Conservation (phyloP, 2,797 vertebrate genomes). For the Spinibarbus caldwelli region DNA sequence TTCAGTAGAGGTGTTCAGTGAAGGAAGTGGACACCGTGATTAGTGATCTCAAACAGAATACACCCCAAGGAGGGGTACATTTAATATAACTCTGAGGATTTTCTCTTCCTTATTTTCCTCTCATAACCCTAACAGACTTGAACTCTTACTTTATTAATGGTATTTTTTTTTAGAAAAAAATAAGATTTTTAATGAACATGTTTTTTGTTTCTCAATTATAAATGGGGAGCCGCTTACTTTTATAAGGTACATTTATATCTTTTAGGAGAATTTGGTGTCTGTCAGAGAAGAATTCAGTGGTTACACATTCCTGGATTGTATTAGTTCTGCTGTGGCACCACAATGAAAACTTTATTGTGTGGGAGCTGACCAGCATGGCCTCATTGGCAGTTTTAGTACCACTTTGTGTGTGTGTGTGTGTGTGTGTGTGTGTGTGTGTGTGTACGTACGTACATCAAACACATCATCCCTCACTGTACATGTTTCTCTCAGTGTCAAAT, state of each 20-base stretch:
- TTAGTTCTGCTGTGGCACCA: conserved; percentile 29
- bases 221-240: not conserved
- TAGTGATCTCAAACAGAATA: conserved; percentile 1
- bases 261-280: not conserved
- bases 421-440: not conserved
- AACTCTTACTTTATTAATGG: not conserved
- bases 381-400: not conserved
- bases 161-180: not conserved
- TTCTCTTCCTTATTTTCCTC: not conserved
- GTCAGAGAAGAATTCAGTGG: conserved; percentile 15
- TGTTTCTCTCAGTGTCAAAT: not conserved
- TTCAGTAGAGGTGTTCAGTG: not conserved
- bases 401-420: not conserved
- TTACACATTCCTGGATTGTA: conserved; percentile 27
- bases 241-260: not conserved
- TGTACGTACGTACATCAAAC: not conserved
- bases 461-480: not conserved
- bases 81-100: not conserved
- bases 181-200: not conserved
- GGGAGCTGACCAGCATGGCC: not conserved
- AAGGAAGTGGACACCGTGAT: not conserved
- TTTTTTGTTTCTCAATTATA: not conserved
- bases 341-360: conserved; percentile 3
- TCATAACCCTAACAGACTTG: not conserved
- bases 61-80: not conserved